phyloP scores from a whole-genome alignment of 2,888 invertebrate species.

The Chromoteleia sp. region DNA sequence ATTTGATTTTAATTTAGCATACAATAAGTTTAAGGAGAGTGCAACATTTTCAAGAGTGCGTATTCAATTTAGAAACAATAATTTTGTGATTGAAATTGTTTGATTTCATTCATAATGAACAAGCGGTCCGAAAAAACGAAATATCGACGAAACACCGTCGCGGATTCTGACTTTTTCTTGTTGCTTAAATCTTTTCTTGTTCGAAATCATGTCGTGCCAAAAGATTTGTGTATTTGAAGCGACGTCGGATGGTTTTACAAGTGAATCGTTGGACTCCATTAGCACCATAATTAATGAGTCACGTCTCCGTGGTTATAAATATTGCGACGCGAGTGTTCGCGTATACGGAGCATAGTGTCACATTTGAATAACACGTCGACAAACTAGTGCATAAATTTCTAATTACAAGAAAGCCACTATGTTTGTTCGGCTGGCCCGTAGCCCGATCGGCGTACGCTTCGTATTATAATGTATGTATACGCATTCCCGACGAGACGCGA shows the following conservation, averaged over 20 bases:
- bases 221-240: constrained; percentile 61
- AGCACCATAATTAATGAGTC: constrained; percentile 79
- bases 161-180: constrained; percentile 35
- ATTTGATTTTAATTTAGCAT: no score
- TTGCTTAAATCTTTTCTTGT: constrained; percentile 52
- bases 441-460: constrained; percentile 53
- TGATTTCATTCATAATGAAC: constrained; percentile 8
- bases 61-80: no score
- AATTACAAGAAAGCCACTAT: constrained; percentile 82
- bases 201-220: constrained; percentile 47
- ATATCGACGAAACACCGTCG: constrained; percentile 22
- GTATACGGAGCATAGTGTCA: constrained; percentile 77
- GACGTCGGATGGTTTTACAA: constrained; percentile 61
- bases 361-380: constrained; percentile 83
- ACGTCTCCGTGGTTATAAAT: constrained; percentile 74
- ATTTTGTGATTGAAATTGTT: no score
- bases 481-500: constrained; percentile 61
- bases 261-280: constrained; percentile 75
- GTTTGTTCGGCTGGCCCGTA: constrained; percentile 67
- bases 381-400: constrained; percentile 84
- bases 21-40: no score
- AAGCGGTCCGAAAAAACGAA: constrained; percentile 22
- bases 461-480: constrained; percentile 60
- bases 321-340: constrained; percentile 71
- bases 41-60: no score